phyloP scores from a whole-genome alignment of 2,797 vertebrate species.

The Anguilla megastoma region DNA sequence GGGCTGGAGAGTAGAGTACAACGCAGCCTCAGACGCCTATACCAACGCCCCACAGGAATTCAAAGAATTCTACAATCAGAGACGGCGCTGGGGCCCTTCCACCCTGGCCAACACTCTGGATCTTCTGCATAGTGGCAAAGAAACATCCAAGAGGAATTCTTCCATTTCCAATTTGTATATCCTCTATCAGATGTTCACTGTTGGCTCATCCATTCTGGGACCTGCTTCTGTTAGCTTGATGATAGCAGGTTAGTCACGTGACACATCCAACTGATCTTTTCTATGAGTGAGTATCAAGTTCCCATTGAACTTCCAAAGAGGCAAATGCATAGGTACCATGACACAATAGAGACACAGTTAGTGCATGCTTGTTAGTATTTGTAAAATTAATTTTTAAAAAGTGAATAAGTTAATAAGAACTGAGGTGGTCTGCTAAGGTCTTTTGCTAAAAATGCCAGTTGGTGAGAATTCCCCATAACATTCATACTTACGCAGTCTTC shows the following conservation, averaged over 20 bases:
- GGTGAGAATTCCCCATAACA: no score
- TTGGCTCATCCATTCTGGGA: slow-evolving; percentile 78
- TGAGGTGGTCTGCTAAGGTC: no score
- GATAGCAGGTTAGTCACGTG: slow-evolving; percentile 70
- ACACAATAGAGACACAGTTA: no score
- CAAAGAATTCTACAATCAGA: slow-evolving; percentile 82
- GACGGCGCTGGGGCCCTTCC: slow-evolving; percentile 80
- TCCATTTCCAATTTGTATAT: slow-evolving; percentile 78
- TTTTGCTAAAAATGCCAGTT: no score
- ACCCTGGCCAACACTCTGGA: slow-evolving; percentile 80
- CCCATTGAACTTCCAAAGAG: no score
- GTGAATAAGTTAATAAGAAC: no score
- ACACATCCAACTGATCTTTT: neutral
- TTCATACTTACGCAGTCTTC: no score
- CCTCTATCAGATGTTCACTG: slow-evolving; percentile 71
- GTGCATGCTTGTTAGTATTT: no score
- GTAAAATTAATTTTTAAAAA: no score
- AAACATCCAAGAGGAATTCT: slow-evolving; percentile 73
- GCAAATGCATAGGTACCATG: no score
- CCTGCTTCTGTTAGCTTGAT: slow-evolving; percentile 80
- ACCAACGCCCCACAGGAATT: slow-evolving; percentile 83
- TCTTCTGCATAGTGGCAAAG: slow-evolving; percentile 68
- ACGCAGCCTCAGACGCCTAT: slow-evolving; percentile 80
- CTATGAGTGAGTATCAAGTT: neutral
- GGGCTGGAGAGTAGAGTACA: slow-evolving; percentile 83